A percentile compares a stretch with the other conserved stretches of the same genome.
Evolutionary conservation across 2,113 vertebrate species (phyloP).

Genomic region (Peromyscus maniculatus): DNA sequence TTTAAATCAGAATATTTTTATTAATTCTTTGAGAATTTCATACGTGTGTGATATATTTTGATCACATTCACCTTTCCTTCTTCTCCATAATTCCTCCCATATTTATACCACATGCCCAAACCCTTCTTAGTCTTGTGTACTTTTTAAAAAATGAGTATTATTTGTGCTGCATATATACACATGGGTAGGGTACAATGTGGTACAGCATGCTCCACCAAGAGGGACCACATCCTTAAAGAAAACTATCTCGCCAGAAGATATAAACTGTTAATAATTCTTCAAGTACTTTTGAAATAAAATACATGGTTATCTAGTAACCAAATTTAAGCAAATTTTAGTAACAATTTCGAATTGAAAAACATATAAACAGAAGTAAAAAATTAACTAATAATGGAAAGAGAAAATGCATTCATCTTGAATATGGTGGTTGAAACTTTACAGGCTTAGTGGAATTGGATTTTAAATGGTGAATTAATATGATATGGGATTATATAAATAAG

Average conservation of each 20-base stretch:
- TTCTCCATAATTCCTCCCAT: neutral
- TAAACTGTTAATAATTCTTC: neutral
- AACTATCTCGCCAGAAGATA: neutral
- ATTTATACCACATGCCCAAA: neutral
- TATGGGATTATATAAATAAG: neutral
- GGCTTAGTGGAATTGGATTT: neutral
- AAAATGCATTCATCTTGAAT: neutral
- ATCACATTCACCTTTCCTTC: neutral
- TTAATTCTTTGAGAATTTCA: neutral
- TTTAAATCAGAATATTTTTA: neutral
- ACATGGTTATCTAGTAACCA: neutral
- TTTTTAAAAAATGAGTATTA: neutral
- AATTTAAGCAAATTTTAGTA: neutral
- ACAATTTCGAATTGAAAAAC: neutral
- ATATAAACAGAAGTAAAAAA: neutral
- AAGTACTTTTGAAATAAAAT: neutral
- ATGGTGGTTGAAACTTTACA: neutral
- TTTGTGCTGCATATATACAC: neutral
- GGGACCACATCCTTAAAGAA: neutral
- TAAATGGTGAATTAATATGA: neutral
- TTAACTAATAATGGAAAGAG: neutral
- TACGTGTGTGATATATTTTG: neutral
- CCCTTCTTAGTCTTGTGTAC: neutral
- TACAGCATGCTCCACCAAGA: neutral
- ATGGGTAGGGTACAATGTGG: neutral